Evolutionary conservation across 1,140 invertebrate species (phyloP), one percentile per base, ranked within the genome.

Genomic region (Onthophagus taurus): DNA sequence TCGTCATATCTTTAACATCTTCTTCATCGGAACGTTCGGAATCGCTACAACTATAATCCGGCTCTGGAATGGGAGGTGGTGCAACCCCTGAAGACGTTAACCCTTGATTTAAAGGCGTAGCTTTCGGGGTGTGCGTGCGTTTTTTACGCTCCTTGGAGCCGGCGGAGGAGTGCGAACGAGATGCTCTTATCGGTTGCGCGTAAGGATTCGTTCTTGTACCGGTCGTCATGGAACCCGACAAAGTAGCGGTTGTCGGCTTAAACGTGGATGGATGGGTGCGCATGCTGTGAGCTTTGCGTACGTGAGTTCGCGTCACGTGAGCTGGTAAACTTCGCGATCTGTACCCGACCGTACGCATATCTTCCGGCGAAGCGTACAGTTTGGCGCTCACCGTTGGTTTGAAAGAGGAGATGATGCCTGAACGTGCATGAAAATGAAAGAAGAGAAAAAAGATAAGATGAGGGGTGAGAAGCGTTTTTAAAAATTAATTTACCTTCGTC

Each of bases 21-120:
- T 47, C 56, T 11, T 62, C 60, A 36, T 52, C 53, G 44, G 63
- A 60, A 0, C 57, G 74, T 52, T 73, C 77, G 0, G 81, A 84
- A 56, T 87, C 85, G 41, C 81, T 85, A 56, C 85, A 75, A 63
- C 83, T 89, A 66, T 91, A 91, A 65, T 91, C 89, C 0, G 88
- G 88, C 57, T 91, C 88, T 1, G 88, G 89, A 44, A 91, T 91
- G 3, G 83, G 83, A 7, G 87, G 87, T 2, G 75, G 72, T 3
- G 51, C 46, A 49, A 53, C 21, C 54, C 53, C 21, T 20, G 26
- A 45, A 13, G 58, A 51, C 6, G 46, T 24, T 21, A 54, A 37
- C 14, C 58, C 54, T 4, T 62, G 58, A 3, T 68, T 47, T 54
- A 67, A 68, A 19, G 58, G 57, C 19, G 63, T 54, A 8, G 67